phyloP scores from a whole-genome alignment of 2,113 vertebrate species.

The Andinoacara biseriatus region DNA sequence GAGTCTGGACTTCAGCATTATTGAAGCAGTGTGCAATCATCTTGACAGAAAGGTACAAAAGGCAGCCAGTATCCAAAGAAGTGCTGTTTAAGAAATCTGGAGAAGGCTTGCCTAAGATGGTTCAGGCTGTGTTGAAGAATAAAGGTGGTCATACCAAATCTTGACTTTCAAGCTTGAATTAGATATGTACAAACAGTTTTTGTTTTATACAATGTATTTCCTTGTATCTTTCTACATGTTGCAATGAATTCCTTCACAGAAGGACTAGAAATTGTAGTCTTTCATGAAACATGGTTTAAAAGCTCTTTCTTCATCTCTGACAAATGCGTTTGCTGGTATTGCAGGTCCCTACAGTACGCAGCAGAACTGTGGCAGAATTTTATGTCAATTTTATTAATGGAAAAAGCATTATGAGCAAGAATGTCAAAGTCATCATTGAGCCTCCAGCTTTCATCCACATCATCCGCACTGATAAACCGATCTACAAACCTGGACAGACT shows the following conservation, averaged over 20 bases:
- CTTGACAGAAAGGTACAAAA: too few species aligned
- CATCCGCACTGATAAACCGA: slow-evolving; percentile 77
- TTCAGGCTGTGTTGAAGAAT: too few species aligned
- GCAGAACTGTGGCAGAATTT: slow-evolving; percentile 41
- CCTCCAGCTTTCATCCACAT: slow-evolving; percentile 56
- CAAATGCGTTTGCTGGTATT: slow-evolving; percentile 8
- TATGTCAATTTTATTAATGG: slow-evolving; percentile 32
- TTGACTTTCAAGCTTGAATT: too few species aligned
- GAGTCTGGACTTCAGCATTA: not conserved
- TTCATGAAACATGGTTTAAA: not conserved
- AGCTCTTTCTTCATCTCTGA: not conserved
- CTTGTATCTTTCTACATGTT: too few species aligned
- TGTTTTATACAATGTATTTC: too few species aligned
- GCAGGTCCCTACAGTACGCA: slow-evolving; percentile 69
- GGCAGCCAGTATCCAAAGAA: too few species aligned
- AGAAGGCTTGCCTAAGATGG: too few species aligned
- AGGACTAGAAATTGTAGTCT: not conserved
- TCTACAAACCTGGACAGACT: slow-evolving; percentile 81
- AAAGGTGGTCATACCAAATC: too few species aligned
- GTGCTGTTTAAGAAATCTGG: too few species aligned
- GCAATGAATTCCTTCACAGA: not conserved
- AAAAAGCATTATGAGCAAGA: slow-evolving; percentile 7
- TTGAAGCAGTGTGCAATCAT: not conserved
- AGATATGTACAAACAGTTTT: too few species aligned
- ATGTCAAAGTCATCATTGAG: slow-evolving; percentile 62